A percentile compares a stretch with the other conserved stretches of the same genome.
These are phyloP conservation scores for Caloenas nicobarica DNA, from an alignment of 2,113 vertebrate species.

Conservation along the genomic window DNA sequence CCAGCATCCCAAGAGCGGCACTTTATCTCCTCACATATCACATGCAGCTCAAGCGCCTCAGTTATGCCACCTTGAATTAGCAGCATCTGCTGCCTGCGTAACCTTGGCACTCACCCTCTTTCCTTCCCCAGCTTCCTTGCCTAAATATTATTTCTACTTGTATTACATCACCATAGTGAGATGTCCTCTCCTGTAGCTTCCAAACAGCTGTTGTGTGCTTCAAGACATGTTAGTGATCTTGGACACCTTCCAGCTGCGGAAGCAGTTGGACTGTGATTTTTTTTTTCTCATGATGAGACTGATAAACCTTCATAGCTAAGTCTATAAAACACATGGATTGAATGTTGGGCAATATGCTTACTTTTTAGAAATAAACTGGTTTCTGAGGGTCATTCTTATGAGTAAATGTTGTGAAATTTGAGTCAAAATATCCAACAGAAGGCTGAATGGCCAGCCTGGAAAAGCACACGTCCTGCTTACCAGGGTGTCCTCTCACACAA, in stretches of 20 bases:
- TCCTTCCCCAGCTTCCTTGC: not conserved
- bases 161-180: not conserved
- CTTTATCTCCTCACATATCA: not conserved
- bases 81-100: not conserved
- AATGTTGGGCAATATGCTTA: not conserved
- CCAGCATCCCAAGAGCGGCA: not conserved
- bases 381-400: not conserved
- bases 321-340: not conserved
- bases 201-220: not conserved
- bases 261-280: not conserved
- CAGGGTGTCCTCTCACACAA: not conserved
- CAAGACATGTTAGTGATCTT: not conserved
- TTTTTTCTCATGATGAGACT: not conserved
- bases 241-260: not conserved
- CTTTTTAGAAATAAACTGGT: not conserved
- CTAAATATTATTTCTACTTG: conserved; percentile 9
- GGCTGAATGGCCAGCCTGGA: not conserved
- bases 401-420: not conserved
- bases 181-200: not conserved
- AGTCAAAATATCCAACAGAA: not conserved
- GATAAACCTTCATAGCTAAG: not conserved
- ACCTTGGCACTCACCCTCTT: not conserved
- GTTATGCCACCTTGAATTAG: conserved; percentile 28
- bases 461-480: not conserved
- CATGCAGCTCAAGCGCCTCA: not conserved